A percentile compares a stretch with the other conserved stretches of the same genome.
Conservation (phyloP, 2,797 vertebrate species). For the Onychomys leucogaster region DNA sequence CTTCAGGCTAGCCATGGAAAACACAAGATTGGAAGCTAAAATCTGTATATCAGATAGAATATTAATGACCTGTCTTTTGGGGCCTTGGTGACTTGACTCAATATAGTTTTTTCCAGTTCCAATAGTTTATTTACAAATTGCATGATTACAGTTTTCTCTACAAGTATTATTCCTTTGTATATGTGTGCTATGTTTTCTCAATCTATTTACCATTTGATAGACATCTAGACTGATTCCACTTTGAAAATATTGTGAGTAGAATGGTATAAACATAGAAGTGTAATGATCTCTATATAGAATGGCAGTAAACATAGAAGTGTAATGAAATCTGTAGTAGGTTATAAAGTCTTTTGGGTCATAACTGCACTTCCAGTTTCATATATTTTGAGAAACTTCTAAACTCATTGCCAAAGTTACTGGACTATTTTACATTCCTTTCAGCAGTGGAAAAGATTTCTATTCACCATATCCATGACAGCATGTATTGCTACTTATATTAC, state of each 20-base stretch:
- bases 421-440: not conserved
- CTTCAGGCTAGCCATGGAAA: not conserved
- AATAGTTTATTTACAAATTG: not conserved
- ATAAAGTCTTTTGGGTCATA: not conserved
- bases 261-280: not conserved
- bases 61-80: not conserved
- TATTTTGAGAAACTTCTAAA: not conserved
- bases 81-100: not conserved
- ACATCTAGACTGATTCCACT: not conserved
- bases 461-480: not conserved
- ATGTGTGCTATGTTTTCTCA: not conserved
- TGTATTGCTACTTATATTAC: not conserved
- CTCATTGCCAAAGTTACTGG: not conserved
- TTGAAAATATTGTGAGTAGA: not conserved
- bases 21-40: not conserved
- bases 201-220: not conserved
- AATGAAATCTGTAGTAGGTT: not conserved
- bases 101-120: not conserved
- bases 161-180: too few species aligned
- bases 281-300: not conserved
- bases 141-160: not conserved
- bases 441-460: not conserved
- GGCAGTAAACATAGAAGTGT: not conserved
- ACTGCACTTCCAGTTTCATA: not conserved
- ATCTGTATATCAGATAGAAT: not conserved